Base-by-base conservation (phyloP, 1,140 invertebrate species). In the Formica exsecta region DNA sequence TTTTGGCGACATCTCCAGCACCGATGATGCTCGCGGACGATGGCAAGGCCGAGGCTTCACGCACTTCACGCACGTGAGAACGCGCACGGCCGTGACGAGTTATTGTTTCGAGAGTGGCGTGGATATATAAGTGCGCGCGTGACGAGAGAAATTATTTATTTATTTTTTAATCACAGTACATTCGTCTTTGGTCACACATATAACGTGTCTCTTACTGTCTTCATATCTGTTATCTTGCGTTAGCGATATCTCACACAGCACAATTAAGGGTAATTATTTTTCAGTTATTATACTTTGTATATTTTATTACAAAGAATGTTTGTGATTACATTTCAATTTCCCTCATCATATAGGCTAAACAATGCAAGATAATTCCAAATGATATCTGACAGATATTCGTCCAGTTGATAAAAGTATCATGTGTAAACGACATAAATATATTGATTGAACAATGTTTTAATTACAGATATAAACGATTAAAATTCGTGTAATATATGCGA, bases 1-100 rank as follows among this genome's bases (percentile, higher is more conserved):
- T 85, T 85, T 77, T 57, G 81, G 81, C 81, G 73, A 77, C 41
- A 51, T 44, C 61, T 25, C 57, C 71, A 59, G 9, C 71, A 76
- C 16, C 13, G 80, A 19, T 38, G 32, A 73, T 73, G 11, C 25
- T 32, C 9, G 32, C 11, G 61, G 36, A 9, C 62, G 62, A 38
- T 7, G 75, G 75, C 77, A 81, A 81, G 77, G 65, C 65, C 77
- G 77, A 36, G 32, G 32, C 32, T 32, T 38, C 36, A 44, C 36
- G 32, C 65, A 65, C 9, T 73, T 73, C 22, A 38, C 38, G 16
- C 48, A 59, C 68, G 79, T 81, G 65, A 71, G 54, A 70, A 44
- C 19, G 6, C 54, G 38, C 48, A 3, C 22, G 11, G 3, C 7
- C 25, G n/a, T 65, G 6, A 13, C 66, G 66, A 32, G 4, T 51